Conservation (phyloP, 2,888 invertebrate genomes). For the Thereva nobilitata region DNA sequence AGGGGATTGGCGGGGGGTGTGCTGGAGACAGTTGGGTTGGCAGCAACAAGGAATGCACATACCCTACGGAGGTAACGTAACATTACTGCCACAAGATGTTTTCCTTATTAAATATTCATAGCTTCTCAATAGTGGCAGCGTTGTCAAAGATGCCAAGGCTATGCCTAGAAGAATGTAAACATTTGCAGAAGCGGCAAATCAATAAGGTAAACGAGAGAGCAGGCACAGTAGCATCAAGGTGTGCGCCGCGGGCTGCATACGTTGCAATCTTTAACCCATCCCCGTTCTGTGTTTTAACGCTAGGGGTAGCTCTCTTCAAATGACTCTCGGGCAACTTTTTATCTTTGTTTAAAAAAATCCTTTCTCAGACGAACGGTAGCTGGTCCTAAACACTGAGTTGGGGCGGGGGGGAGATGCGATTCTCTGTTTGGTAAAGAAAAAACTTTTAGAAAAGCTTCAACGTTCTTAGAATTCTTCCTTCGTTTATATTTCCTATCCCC, state of each 20-base stretch:
- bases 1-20: no score
- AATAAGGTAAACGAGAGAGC: not conserved
- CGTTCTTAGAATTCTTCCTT: conserved; percentile 6
- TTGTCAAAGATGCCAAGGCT: not conserved
- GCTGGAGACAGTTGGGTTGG: no score
- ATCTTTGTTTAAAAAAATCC: conserved; percentile 12
- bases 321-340: conserved; percentile 22
- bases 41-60: not conserved
- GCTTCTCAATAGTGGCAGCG: conserved; percentile 12
- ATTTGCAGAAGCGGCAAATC: not conserved
- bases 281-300: conserved; percentile 6
- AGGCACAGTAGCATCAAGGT: not conserved
- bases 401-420: not conserved
- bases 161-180: not conserved
- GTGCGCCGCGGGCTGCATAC: conserved; percentile 12
- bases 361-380: not conserved
- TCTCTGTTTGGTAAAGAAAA: not conserved
- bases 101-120: conserved; percentile 33
- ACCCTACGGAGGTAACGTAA: conserved; percentile 2
- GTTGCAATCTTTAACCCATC: not conserved
- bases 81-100: conserved; percentile 27
- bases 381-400: conserved; percentile 6
- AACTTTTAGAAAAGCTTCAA: conserved; percentile 5
- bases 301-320: conserved; percentile 18
- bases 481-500: conserved; percentile 5